Base-by-base conservation (phyloP, 2,113 vertebrate genomes). In the Urocitellus parryii region DNA sequence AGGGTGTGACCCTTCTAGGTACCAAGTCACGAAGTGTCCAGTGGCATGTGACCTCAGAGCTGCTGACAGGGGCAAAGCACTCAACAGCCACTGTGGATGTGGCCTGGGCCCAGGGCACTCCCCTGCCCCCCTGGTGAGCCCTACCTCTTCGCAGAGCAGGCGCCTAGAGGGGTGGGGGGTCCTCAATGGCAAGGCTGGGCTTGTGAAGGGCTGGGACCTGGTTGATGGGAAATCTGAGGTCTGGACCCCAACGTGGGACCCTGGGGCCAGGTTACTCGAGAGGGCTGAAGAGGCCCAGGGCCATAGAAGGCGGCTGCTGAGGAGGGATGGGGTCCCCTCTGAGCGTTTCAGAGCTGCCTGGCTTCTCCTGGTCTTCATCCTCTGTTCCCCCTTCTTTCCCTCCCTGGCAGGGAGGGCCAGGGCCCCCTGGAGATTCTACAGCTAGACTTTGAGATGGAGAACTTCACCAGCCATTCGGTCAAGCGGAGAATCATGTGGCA, bases 401-500 rank as follows among this genome's bases (percentile, higher is more conserved):
- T 1, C 84, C 42, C 18, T 29, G 61, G 45, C 97, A 99, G 99
- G 97, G 99, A 99, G 0, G 97, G 97, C 25, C 96, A 99, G 93
- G 98, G 98, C 14, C 99, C 99, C 8, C 98, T 99, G 0, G 99
- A 99, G 98, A 99, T 99, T 98, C 99, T 99, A 99, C 99, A 99
- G 98, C 97, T 99, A 98, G 99, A 99, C 96, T 99, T 99, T 0
- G 99, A 99, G 98, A 99, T 99, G 99, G 99, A 99, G 98, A 99
- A 99, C 98, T 99, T 99, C 98, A 99, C 99, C 96, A 99, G 99
- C 98, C 99, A 99, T 95, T 99, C 99, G 0, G 99, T 99, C 96
- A 99, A 99, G 0, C 98, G 99, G 13, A 98, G 99, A 87, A 99
- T 99, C 98, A 99, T 99, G 99, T 99, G 99, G 99, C 99, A 99